These are phyloP conservation scores for Phalacrocorax pelagicus DNA, from an alignment of 2,113 vertebrate species.

Conservation along the genomic window DNA sequence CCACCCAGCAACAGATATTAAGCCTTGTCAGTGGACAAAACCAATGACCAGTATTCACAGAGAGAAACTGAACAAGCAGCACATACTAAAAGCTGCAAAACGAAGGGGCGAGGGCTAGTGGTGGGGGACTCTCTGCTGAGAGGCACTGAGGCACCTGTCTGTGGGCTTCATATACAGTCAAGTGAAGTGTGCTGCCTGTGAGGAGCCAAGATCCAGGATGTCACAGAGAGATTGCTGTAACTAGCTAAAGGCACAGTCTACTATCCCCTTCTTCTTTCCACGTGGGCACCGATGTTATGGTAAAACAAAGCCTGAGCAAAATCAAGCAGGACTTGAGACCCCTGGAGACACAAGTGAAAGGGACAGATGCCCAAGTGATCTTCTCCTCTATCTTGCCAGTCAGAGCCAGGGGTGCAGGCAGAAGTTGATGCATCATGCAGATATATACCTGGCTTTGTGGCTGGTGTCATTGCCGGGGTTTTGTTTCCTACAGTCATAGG, in stretches of 20 bases:
- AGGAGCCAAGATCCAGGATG: background rate
- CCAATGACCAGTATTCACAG: background rate
- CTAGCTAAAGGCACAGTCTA: background rate
- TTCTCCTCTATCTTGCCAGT: background rate
- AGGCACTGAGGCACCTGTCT: background rate
- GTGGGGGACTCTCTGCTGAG: background rate
- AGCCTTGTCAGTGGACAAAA: background rate
- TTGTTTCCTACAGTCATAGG: background rate
- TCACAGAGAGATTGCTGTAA: background rate
- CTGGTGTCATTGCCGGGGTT: background rate
- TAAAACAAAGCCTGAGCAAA: background rate
- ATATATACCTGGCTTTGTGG: background rate
- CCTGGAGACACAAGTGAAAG: background rate
- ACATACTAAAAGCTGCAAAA: background rate
- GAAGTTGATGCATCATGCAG: background rate
- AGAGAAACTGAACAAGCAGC: background rate
- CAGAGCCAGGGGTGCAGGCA: too few species aligned
- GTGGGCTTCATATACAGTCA: background rate
- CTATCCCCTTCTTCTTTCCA: background rate
- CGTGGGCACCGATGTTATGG: background rate
- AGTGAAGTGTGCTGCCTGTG: too few species aligned
- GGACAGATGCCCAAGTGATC: background rate
- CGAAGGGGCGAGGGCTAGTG: background rate
- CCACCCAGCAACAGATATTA: background rate
- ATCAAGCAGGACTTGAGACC: background rate